These are phyloP conservation scores for Tenthredo amoena DNA, from an alignment of 2,888 invertebrate genomes.

Conservation along the genomic window DNA sequence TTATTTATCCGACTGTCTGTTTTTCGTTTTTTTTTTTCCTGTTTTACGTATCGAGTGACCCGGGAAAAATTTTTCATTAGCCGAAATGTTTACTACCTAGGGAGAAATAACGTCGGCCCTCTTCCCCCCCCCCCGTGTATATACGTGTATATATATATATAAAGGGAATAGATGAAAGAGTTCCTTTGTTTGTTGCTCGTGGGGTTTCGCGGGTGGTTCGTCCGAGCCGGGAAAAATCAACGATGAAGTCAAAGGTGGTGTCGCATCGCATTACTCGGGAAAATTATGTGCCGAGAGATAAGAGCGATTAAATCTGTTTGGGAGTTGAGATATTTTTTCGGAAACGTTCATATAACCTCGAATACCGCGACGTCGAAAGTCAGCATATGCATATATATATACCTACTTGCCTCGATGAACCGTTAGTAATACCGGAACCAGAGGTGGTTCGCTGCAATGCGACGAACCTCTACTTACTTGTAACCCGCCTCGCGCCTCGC, in stretches of 20 bases:
- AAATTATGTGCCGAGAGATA: conserved; percentile 7
- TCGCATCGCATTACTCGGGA: neutral
- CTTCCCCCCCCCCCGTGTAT: too few relatives aligned
- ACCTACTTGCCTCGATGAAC: conserved; percentile 24
- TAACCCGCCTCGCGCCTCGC: conserved; percentile 64
- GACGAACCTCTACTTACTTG: conserved; percentile 48
- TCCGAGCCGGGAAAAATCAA: neutral
- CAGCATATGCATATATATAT: neutral
- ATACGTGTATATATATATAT: neutral
- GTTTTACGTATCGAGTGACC: neutral
- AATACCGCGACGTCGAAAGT: neutral
- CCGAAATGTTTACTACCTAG: conserved; percentile 22
- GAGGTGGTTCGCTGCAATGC: conserved; percentile 45
- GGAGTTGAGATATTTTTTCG: neutral
- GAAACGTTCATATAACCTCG: neutral
- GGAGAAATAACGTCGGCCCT: neutral
- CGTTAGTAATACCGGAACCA: conserved; percentile 13
- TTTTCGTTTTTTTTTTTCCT: neutral
- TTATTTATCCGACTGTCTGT: neutral
- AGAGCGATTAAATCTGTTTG: conserved; percentile 4
- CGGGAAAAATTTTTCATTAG: conserved; percentile 1
- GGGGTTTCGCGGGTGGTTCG: neutral
- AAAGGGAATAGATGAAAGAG: conserved; percentile 33
- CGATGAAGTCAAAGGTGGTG: conserved; percentile 23
- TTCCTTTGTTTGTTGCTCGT: neutral